These are phyloP conservation scores for Tillus elongatus DNA, from an alignment of 2,888 invertebrate species.

Conservation along the genomic window DNA sequence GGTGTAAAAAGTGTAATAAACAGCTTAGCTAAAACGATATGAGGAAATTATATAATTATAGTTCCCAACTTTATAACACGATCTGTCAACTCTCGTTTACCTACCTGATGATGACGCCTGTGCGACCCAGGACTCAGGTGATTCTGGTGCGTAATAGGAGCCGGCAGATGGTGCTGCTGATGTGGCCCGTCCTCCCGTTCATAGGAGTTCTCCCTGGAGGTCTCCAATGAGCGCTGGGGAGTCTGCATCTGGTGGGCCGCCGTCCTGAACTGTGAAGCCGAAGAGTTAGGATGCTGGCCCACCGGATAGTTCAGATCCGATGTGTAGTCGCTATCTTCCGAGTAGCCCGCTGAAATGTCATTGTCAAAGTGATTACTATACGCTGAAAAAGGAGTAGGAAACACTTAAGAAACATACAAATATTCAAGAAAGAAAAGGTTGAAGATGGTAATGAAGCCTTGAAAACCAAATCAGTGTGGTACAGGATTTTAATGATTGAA, in stretches of 20 bases:
- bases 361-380: constrained; percentile 40
- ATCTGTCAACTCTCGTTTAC: no score
- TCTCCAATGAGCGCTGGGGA: constrained; percentile 69
- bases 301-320: constrained; percentile 92
- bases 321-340: constrained; percentile 95
- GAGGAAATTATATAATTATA: no score
- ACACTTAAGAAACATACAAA: no score
- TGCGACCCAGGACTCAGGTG: constrained; percentile 39
- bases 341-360: constrained; percentile 73
- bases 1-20: no score
- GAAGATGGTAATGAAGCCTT: no score
- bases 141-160: constrained; percentile 31
- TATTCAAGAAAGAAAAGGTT: no score
- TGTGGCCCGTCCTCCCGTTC: constrained; percentile 58
- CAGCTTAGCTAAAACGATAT: no score
- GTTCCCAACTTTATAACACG: no score
- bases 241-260: constrained; percentile 72
- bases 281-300: constrained; percentile 82
- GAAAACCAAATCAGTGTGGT: no score
- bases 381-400: constrained; percentile 37
- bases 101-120: constrained; percentile 30
- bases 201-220: constrained; percentile 74
- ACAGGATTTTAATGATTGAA: no score
- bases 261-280: constrained; percentile 77
- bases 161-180: constrained; percentile 28